Evolutionary conservation across 2,797 vertebrate genomes (phyloP).

Genomic region (Gephyroberyx darwinii): DNA sequence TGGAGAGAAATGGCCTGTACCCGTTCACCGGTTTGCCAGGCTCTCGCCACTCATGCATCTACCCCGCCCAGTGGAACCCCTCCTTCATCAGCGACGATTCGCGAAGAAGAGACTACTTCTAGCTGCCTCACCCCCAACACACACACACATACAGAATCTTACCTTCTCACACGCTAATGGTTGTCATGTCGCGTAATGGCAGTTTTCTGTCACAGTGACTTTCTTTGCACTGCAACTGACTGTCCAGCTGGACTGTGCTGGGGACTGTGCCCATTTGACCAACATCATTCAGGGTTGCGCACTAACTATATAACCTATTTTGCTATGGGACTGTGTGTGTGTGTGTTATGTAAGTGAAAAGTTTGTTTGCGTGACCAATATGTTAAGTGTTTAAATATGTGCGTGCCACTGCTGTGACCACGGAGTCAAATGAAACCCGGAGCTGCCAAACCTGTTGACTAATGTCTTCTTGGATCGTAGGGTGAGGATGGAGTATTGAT

Average conservation of each 20-base stretch:
- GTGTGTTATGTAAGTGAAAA: slow-evolving; percentile 59
- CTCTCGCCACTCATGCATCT: slow-evolving; percentile 97
- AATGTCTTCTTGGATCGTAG: neutral
- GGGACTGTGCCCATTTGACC: slow-evolving; percentile 11
- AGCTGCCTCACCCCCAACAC: slow-evolving; percentile 47
- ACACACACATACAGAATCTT: slow-evolving; percentile 7
- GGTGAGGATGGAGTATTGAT: neutral
- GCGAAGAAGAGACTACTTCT: slow-evolving; percentile 96
- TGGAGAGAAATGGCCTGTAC: slow-evolving; percentile 94
- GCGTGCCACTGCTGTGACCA: slow-evolving; percentile 56
- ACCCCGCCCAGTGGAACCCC: slow-evolving; percentile 96
- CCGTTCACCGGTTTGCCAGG: slow-evolving; percentile 94
- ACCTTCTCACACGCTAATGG: slow-evolving; percentile 7
- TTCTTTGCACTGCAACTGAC: neutral
- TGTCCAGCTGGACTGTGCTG: neutral
- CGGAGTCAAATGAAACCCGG: neutral
- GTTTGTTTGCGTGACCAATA: slow-evolving; percentile 46
- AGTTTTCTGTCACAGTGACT: slow-evolving; percentile 16
- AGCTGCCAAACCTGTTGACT: neutral
- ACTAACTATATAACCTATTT: slow-evolving; percentile 7
- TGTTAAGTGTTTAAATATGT: slow-evolving; percentile 32
- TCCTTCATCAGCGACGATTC: slow-evolving; percentile 96
- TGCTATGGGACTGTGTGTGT: slow-evolving; percentile 11
- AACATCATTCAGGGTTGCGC: slow-evolving; percentile 37
- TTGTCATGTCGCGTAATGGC: neutral